phyloP scores from a whole-genome alignment of 2,888 invertebrate genomes.

The Dicyrtomina minuta region DNA sequence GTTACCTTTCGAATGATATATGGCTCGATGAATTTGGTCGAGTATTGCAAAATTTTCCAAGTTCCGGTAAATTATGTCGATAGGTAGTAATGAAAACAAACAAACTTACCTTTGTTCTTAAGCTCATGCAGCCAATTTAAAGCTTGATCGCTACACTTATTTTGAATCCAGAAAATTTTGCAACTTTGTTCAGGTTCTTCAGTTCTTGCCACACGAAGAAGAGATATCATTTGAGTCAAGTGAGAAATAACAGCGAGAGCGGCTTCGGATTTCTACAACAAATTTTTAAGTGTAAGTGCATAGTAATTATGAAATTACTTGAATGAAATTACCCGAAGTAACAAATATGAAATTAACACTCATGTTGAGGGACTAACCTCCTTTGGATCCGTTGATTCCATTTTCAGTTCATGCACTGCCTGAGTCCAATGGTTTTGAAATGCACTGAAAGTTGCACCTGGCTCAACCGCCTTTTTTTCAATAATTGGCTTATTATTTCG shows the following conservation, averaged over 20 bases:
- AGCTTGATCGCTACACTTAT: conserved; percentile 49
- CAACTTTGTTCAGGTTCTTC: conserved; percentile 43
- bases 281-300: too few species aligned
- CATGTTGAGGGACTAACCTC: conserved; percentile 20
- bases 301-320: too few species aligned
- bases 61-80: too few species aligned
- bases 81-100: not conserved
- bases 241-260: conserved; percentile 49
- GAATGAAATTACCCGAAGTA: not conserved
- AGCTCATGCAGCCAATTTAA: conserved; percentile 48
- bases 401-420: conserved; percentile 37
- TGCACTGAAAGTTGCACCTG: conserved; percentile 41
- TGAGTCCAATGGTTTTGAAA: conserved; percentile 52
- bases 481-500: conserved; percentile 38
- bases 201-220: conserved; percentile 41
- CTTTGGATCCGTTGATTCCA: conserved; percentile 28
- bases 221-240: conserved; percentile 50
- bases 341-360: not conserved
- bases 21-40: too few species aligned
- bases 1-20: too few species aligned
- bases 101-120: conserved; percentile 39
- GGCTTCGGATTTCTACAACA: conserved; percentile 40
- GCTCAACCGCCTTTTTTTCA: conserved; percentile 41
- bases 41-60: too few species aligned
- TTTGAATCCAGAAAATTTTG: conserved; percentile 50